phyloP scores from a whole-genome alignment of 2,888 invertebrate genomes.

The Athalia circularis region DNA sequence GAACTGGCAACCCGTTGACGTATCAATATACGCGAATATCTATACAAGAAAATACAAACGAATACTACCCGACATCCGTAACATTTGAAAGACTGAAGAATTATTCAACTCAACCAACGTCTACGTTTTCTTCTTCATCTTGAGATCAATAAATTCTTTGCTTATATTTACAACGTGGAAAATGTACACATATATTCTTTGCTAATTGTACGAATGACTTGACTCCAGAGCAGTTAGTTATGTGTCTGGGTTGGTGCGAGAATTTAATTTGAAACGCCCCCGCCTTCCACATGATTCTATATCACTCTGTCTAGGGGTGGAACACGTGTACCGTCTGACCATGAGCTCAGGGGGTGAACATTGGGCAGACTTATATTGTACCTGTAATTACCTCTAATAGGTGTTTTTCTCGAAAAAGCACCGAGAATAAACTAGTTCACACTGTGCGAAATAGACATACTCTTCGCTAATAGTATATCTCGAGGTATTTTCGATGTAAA shows the following conservation, averaged over 20 bases:
- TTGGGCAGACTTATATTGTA: slow-evolving; percentile 62
- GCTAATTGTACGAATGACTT: background rate
- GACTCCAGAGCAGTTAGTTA: background rate
- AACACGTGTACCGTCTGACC: background rate
- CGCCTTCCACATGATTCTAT: slow-evolving; percentile 10
- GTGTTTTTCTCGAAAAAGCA: slow-evolving; percentile 40
- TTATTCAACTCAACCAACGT: too few relatives aligned
- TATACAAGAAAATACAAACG: background rate
- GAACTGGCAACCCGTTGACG: background rate
- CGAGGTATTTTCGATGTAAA: slow-evolving; percentile 49
- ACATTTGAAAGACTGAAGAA: too few relatives aligned
- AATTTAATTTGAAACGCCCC: slow-evolving; percentile 27
- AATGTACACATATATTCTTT: background rate
- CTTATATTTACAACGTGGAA: too few relatives aligned
- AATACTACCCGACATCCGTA: too few relatives aligned
- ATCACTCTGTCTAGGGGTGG: slow-evolving; percentile 27
- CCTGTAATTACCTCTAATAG: slow-evolving; percentile 64
- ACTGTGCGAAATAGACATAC: slow-evolving; percentile 52
- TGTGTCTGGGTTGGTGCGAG: slow-evolving; percentile 12
- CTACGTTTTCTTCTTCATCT: too few relatives aligned
- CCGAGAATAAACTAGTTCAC: slow-evolving; percentile 42
- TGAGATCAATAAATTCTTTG: too few relatives aligned
- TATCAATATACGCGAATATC: background rate
- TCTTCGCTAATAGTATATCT: slow-evolving; percentile 43
- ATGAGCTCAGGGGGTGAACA: slow-evolving; percentile 50